Evolutionary conservation across 2,797 vertebrate species (phyloP), one percentile per base, ranked within the genome.

Genomic region (Balearica regulorum): DNA sequence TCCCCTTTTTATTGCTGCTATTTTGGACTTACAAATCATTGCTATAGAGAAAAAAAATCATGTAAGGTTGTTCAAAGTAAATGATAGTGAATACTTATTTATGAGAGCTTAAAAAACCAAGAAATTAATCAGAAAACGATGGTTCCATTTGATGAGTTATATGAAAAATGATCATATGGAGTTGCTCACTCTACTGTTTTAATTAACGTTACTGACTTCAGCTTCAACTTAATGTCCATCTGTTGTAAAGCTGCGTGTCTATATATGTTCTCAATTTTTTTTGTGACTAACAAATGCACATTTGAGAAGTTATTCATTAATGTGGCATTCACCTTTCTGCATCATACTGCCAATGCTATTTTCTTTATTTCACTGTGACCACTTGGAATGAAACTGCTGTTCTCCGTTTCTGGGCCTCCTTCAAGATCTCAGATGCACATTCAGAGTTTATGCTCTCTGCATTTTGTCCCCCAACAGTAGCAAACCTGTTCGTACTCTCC

Each of bases 121-220:
- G 11, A 78, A 92, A 95, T 92, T 89, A 90, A 84, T 87, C 81
- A 89, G 73, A 92, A 95, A 96, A 61, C 19, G 57, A 28, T 31
- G 15, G n/a, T 76, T 95, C n/a, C 64, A 41, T 84, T 90, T 84
- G 62, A 80, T 84, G 79, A 83, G 48, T 62, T 90, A 58, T 11
- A 84, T 25, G 60, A 90, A 95, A 92, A 94, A 79, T 41, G 25
- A 90, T 95, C 92, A 92, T 92, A 93, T 91, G 93, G 94, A 95
- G 31, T 85, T 93, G 84, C 84, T 97, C 76, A 86, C 65, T 91
- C 91, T 83, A 48, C 82, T 81, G 87, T 62, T 94, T 87, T 96
- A 95, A 97, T 95, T 96, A 95, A 93, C 3, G 16, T 73, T 89
- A 89, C 90, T 83, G 81, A 93, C 78, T 93, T 87, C 87, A 93